Evolutionary conservation across 2,113 vertebrate genomes (phyloP), one percentile per base, ranked within the genome.

Genomic region (Promerops cafer): DNA sequence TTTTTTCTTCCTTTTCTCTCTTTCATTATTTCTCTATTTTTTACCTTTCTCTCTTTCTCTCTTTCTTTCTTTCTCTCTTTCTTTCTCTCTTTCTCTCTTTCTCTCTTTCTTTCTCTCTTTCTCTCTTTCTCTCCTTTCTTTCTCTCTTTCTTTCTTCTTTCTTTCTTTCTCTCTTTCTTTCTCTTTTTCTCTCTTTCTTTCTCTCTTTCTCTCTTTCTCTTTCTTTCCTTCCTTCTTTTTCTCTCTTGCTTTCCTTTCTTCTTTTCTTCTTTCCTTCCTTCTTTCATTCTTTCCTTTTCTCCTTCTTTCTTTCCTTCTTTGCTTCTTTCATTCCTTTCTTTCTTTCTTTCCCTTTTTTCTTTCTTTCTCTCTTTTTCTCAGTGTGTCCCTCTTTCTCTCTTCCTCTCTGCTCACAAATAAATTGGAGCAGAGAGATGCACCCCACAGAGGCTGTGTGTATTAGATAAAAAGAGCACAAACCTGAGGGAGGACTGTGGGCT

Each of bases 281-380:
- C 9, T 2, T 2, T 30, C 2, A 0, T 19, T 54, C 37, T 2
- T 17, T 21, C 16, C 5, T 5, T 21, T 5, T 4, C 18, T 42
- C 17, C 1, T 26, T 13, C 5, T 4, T 22, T 28, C 33, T 1
- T 37, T 31, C 28, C 2, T n/a, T 28, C 30, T 1, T 64, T 44
- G 9, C 2, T 31, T 80, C 26, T 2, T 2, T 26, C 5, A 16
- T 8, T 28, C 16, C 2, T 3, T 11, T 56, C 4, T 9, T 3
- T n/a, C 1, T 11, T 3, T 42, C 3, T 16, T 15, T 60, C 21
- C n/a, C n/a, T n/a, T 27, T 9, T 57, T 8, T 44, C 22, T 52
- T n/a, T n/a, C 1, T 11, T 3, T 42, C 3, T 16, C 17, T 60
- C 21, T 27, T 9, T 57, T 8, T 44, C 22, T 52, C 24, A 69